Conservation (phyloP, 2,888 invertebrate genomes). For the Nemapogon koenigi region DNA sequence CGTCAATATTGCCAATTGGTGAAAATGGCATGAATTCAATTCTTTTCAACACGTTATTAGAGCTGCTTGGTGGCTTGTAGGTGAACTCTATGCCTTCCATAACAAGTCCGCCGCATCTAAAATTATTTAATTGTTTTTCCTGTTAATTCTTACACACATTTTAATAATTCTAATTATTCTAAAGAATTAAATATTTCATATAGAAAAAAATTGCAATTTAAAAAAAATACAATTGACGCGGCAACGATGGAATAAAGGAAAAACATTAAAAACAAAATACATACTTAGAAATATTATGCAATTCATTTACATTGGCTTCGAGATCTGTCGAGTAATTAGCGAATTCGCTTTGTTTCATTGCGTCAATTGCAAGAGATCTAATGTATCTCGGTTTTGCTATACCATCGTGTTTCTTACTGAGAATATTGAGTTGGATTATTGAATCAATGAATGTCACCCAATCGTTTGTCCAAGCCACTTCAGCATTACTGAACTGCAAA, state of each 20-base stretch:
- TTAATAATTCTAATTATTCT: background rate
- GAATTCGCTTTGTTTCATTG: constrained; percentile 17
- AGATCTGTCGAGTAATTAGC: constrained; percentile 12
- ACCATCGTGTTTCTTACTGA: constrained; percentile 65
- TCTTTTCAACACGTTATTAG: constrained; percentile 2
- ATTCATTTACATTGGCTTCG: constrained; percentile 15
- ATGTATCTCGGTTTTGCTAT: constrained; percentile 66
- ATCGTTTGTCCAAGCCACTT: constrained; percentile 70
- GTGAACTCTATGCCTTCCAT: constrained; percentile 25
- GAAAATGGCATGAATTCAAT: constrained; percentile 8
- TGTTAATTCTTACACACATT: background rate
- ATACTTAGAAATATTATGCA: constrained; percentile 24
- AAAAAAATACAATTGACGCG: background rate
- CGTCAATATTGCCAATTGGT: constrained; percentile 5
- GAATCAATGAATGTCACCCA: constrained; percentile 86
- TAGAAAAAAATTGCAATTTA: background rate
- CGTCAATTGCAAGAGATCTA: constrained; percentile 26
- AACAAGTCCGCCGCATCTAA: constrained; percentile 32
- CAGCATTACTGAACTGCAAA: constrained; percentile 27
- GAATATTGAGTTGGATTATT: constrained; percentile 77
- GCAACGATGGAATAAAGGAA: background rate
- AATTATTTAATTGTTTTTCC: constrained; percentile 8
- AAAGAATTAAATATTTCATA: background rate
- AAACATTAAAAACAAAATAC: constrained; percentile 13
- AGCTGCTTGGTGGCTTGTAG: background rate